Percentiles rank a stretch among this genome's conserved stretches.
These are phyloP conservation scores for Zophobas atratus DNA, from an alignment of 1,140 invertebrate genomes.

Conservation along the genomic window DNA sequence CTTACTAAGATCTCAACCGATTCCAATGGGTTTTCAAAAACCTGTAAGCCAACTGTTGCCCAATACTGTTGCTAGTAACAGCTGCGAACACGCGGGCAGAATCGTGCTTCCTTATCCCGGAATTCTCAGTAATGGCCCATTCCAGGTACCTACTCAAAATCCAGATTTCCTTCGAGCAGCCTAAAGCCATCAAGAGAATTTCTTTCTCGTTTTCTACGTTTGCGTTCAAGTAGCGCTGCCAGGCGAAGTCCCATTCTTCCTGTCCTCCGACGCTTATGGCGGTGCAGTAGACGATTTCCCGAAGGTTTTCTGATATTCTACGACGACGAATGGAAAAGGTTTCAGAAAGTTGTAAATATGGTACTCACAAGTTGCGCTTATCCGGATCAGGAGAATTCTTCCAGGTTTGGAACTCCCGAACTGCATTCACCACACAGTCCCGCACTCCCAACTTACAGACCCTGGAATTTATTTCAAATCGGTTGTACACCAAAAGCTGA, in stretches of 20 bases:
- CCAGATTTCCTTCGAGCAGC: constrained; percentile 85
- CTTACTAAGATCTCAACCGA: constrained; percentile 81
- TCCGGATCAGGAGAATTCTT: constrained; percentile 79
- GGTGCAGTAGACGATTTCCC: constrained; percentile 86
- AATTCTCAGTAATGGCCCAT: constrained; percentile 78
- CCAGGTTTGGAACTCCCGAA: constrained; percentile 81
- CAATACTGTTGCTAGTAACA: constrained; percentile 80
- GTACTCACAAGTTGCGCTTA: constrained; percentile 79
- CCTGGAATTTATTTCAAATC: constrained; percentile 79
- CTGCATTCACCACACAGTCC: constrained; percentile 79
- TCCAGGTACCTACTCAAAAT: constrained; percentile 83
- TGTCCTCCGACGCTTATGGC: constrained; percentile 85
- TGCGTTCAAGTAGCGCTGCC: constrained; percentile 80
- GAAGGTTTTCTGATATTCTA: constrained; percentile 85
- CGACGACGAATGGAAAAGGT: background rate
- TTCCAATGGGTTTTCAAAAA: constrained; percentile 83
- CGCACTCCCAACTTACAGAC: constrained; percentile 80
- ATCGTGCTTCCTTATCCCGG: constrained; percentile 87
- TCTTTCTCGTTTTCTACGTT: constrained; percentile 85
- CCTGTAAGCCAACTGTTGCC: constrained; percentile 82
- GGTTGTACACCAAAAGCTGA: constrained; percentile 77
- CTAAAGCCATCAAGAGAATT: constrained; percentile 81
- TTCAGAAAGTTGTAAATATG: too few species aligned
- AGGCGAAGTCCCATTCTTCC: constrained; percentile 89
- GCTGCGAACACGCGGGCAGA: constrained; percentile 80